Conservation (phyloP, 2,113 vertebrate species). For the Ranitomeya imitator region DNA sequence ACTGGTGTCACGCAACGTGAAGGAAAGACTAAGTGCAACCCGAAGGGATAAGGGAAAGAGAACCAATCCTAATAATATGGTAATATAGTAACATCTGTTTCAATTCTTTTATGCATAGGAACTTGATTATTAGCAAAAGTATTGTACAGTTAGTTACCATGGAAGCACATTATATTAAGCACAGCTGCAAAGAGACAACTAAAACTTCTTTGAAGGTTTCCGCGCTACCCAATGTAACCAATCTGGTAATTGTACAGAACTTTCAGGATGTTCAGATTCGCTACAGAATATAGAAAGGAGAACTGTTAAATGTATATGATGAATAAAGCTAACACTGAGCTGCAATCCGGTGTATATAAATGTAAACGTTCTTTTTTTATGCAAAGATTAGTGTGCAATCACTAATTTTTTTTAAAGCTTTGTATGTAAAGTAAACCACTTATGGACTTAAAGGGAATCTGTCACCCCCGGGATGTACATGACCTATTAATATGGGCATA, state of each 20-base stretch:
- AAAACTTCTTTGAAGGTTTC: constrained; percentile 30
- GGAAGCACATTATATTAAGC: constrained; percentile 32
- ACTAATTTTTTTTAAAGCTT: too few species aligned
- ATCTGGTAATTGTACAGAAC: constrained; percentile 11
- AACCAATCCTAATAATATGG: background rate
- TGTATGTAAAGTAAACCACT: too few species aligned
- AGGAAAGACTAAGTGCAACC: too few species aligned
- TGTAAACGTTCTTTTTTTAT: too few species aligned
- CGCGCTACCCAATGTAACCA: background rate
- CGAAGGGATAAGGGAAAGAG: too few species aligned
- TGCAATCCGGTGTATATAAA: background rate
- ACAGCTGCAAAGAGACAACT: constrained; percentile 14
- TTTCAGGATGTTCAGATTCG: constrained; percentile 34
- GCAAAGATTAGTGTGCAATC: too few species aligned
- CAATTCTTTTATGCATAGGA: background rate
- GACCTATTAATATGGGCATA: too few species aligned
- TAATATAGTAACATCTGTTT: constrained; percentile 15
- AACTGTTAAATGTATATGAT: constrained; percentile 19
- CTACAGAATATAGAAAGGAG: background rate
- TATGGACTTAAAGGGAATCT: too few species aligned
- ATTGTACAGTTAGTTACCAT: constrained; percentile 36
- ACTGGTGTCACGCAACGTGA: too few species aligned
- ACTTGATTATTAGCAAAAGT: constrained; percentile 25
- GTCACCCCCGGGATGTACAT: too few species aligned
- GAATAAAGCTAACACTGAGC: background rate